Conservation (phyloP, 2,797 vertebrate species). For the Myoxocephalus aenaeus region DNA sequence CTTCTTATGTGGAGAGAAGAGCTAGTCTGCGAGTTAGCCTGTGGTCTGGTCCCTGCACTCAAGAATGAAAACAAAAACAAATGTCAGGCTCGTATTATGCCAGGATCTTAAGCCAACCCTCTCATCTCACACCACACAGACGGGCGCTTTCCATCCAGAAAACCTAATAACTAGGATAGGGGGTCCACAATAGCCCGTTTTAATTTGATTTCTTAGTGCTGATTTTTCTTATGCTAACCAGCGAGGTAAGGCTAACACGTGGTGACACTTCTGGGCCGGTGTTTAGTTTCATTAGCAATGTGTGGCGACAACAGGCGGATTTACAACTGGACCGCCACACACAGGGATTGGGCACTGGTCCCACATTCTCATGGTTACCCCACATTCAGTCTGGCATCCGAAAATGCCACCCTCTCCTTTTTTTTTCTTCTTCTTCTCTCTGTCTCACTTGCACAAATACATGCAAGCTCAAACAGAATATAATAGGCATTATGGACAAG, state of each 20-base stretch:
- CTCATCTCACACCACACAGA: conserved; percentile 54
- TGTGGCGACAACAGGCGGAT: conserved; percentile 70
- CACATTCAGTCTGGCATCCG: conserved; percentile 63
- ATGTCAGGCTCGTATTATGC: conserved; percentile 67
- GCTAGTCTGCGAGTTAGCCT: conserved; percentile 61
- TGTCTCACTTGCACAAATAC: conserved; percentile 35
- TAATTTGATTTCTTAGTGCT: conserved; percentile 69
- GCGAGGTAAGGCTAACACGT: conserved; percentile 51
- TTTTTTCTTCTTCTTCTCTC: conserved; percentile 19
- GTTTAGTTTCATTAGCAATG: conserved; percentile 70
- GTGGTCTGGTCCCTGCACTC: conserved; percentile 63
- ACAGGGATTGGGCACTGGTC: conserved; percentile 62
- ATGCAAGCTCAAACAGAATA: conserved; percentile 13
- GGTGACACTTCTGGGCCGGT: conserved; percentile 49
- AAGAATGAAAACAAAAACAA: conserved; percentile 48
- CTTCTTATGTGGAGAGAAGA: conserved; percentile 55
- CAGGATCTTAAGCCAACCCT: conserved; percentile 61
- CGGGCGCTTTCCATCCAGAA: conserved; percentile 51
- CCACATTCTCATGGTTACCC: conserved; percentile 75
- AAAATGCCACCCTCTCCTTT: conserved; percentile 51
- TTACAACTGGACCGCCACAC: conserved; percentile 70
- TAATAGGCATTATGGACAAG: conserved; percentile 36
- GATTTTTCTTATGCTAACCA: conserved; percentile 69
- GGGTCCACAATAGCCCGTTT: conserved; percentile 63
- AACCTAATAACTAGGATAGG: conserved; percentile 56